Conservation (phyloP, 2,113 vertebrate species). For the Podarcis muralis region DNA sequence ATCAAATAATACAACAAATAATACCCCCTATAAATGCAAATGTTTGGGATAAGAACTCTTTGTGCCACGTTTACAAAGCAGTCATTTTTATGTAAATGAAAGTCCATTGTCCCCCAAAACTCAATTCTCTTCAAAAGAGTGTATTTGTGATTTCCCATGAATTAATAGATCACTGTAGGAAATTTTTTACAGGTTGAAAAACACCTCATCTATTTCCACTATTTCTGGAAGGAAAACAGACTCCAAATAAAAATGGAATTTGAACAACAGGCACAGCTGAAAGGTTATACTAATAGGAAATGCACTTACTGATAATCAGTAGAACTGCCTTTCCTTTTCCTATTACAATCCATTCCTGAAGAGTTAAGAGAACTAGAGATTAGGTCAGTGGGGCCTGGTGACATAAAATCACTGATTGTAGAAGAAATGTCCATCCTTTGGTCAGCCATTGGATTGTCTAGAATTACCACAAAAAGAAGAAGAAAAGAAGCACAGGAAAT, state of each 20-base stretch:
- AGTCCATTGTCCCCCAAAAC: background rate
- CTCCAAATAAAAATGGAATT: background rate
- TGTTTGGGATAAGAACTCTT: background rate
- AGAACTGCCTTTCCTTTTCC: slow-evolving; percentile 96
- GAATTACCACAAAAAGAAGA: background rate
- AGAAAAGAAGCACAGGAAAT: background rate
- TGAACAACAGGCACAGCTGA: background rate
- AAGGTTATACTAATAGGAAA: slow-evolving; percentile 30
- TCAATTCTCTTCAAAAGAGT: background rate
- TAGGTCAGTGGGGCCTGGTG: slow-evolving; percentile 91
- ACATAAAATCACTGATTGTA: slow-evolving; percentile 98
- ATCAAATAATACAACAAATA: background rate
- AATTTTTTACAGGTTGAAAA: background rate
- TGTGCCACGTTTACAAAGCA: background rate
- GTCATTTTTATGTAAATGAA: background rate
- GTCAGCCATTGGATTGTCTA: slow-evolving; percentile 98
- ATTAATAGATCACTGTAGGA: background rate
- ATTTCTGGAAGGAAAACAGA: background rate
- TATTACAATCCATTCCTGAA: slow-evolving; percentile 90
- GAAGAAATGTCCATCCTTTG: slow-evolving; percentile 99
- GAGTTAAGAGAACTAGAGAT: slow-evolving; percentile 93
- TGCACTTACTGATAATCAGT: slow-evolving; percentile 94
- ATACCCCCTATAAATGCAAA: background rate
- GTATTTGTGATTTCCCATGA: background rate
- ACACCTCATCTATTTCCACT: background rate